Conservation (phyloP, 1,140 invertebrate genomes). For the Eupristina koningsbergeri region DNA sequence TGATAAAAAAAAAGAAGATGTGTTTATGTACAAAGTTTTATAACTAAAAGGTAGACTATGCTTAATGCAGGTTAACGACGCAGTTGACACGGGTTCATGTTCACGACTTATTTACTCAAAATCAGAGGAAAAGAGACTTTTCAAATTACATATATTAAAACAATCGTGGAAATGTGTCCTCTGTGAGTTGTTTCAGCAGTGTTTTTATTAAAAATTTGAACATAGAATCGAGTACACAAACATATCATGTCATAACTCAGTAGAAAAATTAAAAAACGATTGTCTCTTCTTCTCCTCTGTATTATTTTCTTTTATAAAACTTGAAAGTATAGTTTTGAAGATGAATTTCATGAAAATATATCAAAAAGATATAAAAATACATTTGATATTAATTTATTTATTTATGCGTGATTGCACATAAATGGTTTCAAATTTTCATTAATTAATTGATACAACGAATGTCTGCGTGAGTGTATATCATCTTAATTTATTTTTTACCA, state of each 20-base stretch:
- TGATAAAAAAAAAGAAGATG: background rate
- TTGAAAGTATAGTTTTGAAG: background rate
- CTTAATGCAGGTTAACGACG: background rate
- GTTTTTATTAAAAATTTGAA: background rate
- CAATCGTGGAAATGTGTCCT: background rate
- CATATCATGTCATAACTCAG: background rate
- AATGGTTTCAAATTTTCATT: too few species aligned
- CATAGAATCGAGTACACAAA: background rate
- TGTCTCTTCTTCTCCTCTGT: background rate
- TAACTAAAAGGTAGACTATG: background rate
- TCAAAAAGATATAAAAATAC: too few species aligned
- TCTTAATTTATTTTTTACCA: too few species aligned
- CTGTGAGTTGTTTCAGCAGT: background rate
- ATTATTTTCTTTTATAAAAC: background rate
- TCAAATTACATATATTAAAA: background rate
- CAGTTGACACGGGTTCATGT: background rate
- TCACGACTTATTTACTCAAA: background rate
- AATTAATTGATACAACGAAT: too few species aligned
- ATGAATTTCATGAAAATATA: background rate
- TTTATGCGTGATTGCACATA: too few species aligned
- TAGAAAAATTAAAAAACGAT: background rate
- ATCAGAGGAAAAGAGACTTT: background rate
- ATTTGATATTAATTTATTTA: too few species aligned
- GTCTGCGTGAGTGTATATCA: too few species aligned
- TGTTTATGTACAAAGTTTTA: background rate